Evolutionary conservation across 2,888 invertebrate genomes (phyloP).

Genomic region (Cyaniris semiargus): DNA sequence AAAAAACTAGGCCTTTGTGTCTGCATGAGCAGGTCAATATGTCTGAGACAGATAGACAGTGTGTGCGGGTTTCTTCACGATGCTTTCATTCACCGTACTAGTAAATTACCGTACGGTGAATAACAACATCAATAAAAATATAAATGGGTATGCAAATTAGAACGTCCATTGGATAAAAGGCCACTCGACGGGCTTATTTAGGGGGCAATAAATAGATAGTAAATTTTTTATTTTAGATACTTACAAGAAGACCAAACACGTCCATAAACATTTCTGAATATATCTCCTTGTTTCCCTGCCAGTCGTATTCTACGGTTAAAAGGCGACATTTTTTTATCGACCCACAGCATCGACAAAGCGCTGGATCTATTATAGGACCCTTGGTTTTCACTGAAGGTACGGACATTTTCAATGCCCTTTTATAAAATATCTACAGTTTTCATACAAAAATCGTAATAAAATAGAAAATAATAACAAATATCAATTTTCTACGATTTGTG

Average conservation of each 20-base stretch:
- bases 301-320: conserved; percentile 63
- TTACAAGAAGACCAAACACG: conserved; percentile 69
- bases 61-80: too few species aligned
- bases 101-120: too few species aligned
- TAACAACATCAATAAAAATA: background rate
- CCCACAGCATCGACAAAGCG: conserved; percentile 67
- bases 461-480: background rate
- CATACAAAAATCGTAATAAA: background rate
- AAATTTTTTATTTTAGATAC: conserved; percentile 41
- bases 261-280: conserved; percentile 75
- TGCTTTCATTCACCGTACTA: too few species aligned
- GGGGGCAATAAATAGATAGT: background rate
- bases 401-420: background rate
- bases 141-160: background rate
- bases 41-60: too few species aligned
- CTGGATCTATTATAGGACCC: conserved; percentile 66
- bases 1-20: too few species aligned
- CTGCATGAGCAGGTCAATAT: too few species aligned
- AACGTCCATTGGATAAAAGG: background rate
- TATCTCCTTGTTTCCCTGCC: conserved; percentile 62
- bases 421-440: background rate
- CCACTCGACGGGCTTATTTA: background rate
- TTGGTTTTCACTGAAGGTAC: conserved; percentile 45
- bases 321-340: conserved; percentile 71
- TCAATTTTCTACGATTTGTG: background rate